A percentile compares a stretch with the other conserved stretches of the same genome.
These are phyloP conservation scores for Zeugodacus cucurbitae DNA, from an alignment of 1,140 invertebrate species.

Conservation along the genomic window DNA sequence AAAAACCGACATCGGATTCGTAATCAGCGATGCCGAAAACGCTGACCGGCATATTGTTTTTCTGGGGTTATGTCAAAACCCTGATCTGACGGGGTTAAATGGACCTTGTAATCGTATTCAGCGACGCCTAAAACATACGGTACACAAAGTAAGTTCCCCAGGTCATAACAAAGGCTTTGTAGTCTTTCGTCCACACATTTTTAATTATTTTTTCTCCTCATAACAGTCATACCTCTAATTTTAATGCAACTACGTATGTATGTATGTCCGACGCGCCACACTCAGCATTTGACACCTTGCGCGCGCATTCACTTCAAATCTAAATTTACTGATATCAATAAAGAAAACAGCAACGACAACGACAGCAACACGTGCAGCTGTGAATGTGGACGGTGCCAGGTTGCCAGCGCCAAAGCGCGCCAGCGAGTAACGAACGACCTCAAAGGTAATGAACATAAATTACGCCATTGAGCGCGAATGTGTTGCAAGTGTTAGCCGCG, in stretches of 20 bases:
- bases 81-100: too few relatives aligned
- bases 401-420: constrained; percentile 13
- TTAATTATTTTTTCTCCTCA: too few relatives aligned
- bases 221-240: neutral
- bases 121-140: too few relatives aligned
- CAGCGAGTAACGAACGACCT: constrained; percentile 63
- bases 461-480: constrained; percentile 61
- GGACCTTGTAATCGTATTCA: too few relatives aligned
- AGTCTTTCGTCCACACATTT: too few relatives aligned
- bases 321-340: constrained; percentile 65
- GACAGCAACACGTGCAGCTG: constrained; percentile 50
- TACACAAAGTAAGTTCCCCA: too few relatives aligned
- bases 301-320: constrained; percentile 65
- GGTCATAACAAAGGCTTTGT: too few relatives aligned
- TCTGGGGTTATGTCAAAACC: too few relatives aligned
- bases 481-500: neutral
- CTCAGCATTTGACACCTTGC: constrained; percentile 62
- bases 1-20: too few relatives aligned
- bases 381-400: neutral
- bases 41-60: too few relatives aligned
- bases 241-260: neutral
- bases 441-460: constrained; percentile 66
- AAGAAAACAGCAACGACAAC: constrained; percentile 64
- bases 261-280: neutral
- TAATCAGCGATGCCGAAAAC: too few relatives aligned